Evolutionary conservation across 2,797 vertebrate genomes (phyloP).

Genomic region (Staurois parvus): DNA sequence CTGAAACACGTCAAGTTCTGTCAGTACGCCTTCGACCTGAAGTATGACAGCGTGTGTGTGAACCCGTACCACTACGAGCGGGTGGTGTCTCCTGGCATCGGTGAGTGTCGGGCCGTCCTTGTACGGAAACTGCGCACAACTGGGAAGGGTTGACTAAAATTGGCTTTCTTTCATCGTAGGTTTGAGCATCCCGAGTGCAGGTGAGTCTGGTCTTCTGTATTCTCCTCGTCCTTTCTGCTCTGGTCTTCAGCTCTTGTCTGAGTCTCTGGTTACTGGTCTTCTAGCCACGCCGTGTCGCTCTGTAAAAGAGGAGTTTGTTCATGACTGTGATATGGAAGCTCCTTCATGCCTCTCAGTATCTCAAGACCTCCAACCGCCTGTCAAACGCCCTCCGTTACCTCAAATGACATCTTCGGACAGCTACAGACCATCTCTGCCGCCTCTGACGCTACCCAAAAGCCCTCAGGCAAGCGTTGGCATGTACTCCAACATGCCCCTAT

Average conservation of each 20-base stretch:
- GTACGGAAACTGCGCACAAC: too few relatives aligned
- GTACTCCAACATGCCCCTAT: constrained; percentile 75
- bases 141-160: background rate
- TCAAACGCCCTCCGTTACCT: constrained; percentile 67
- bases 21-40: constrained; percentile 85
- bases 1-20: constrained; percentile 84
- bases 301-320: constrained; percentile 83
- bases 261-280: background rate
- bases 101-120: constrained; percentile 63
- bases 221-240: background rate
- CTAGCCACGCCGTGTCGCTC: constrained; percentile 67
- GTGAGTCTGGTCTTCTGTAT: constrained; percentile 60
- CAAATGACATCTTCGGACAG: constrained; percentile 65
- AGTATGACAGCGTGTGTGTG: constrained; percentile 84
- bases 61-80: constrained; percentile 85
- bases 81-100: constrained; percentile 76
- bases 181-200: constrained; percentile 77
- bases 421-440: constrained; percentile 72
- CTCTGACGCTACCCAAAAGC: constrained; percentile 71
- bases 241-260: background rate
- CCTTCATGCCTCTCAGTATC: constrained; percentile 70
- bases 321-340: constrained; percentile 81
- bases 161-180: constrained; percentile 63
- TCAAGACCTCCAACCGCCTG: constrained; percentile 70
- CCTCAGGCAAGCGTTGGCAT: constrained; percentile 64